Evolutionary conservation across 2,797 vertebrate genomes (phyloP).

Genomic region (Tapera naevia): DNA sequence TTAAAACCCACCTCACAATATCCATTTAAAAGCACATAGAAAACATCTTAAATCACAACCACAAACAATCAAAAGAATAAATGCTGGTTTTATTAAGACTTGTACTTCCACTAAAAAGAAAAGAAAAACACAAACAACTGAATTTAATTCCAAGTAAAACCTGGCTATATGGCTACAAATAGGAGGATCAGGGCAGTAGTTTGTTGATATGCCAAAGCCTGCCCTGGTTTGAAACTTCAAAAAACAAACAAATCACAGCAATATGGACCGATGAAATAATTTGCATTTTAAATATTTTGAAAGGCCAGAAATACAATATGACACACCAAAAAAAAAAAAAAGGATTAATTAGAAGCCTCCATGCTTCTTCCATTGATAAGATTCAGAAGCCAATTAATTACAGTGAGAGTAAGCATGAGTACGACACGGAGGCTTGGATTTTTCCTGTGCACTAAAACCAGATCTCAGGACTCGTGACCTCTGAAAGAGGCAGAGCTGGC

Average conservation of each 20-base stretch:
- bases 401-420: rapidly evolving
- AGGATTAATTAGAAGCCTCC: neutral
- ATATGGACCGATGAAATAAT: neutral
- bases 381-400: neutral
- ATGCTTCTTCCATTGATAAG: neutral
- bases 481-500: neutral
- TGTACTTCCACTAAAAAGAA: neutral
- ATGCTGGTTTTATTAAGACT: neutral
- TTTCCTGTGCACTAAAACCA: neutral
- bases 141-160: neutral
- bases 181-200: neutral
- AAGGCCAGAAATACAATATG: neutral
- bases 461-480: neutral
- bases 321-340: neutral
- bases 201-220: neutral
- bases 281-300: neutral
- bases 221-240: neutral
- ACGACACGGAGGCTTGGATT: neutral
- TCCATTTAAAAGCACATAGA: neutral
- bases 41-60: neutral
- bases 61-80: neutral
- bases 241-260: neutral
- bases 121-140: neutral
- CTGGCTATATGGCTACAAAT: neutral
- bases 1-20: neutral